Conservation (phyloP, 2,888 invertebrate genomes). For the Drosophila ustulata region DNA sequence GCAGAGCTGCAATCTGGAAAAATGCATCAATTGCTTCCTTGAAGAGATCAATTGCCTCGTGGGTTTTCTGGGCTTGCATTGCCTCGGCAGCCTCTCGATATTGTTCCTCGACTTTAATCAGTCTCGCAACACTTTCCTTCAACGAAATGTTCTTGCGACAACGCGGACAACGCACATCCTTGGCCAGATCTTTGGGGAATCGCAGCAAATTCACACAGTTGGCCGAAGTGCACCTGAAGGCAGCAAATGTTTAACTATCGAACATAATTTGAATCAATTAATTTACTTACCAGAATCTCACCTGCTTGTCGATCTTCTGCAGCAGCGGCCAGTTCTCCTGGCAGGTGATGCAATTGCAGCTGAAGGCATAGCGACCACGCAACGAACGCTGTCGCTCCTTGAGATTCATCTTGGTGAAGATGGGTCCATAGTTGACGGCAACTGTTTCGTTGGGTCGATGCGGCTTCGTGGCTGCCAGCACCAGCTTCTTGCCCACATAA, state of each 20-base stretch:
- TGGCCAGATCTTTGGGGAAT: slow-evolving; percentile 84
- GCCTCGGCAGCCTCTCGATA: slow-evolving; percentile 85
- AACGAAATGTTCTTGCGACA: slow-evolving; percentile 86
- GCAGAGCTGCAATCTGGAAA: slow-evolving; percentile 88
- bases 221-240: slow-evolving; percentile 86
- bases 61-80: slow-evolving; percentile 86
- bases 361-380: slow-evolving; percentile 91
- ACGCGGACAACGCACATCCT: slow-evolving; percentile 85
- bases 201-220: slow-evolving; percentile 86
- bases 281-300: slow-evolving; percentile 79
- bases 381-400: slow-evolving; percentile 88
- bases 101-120: slow-evolving; percentile 86
- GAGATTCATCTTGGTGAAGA: slow-evolving; percentile 87
- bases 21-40: slow-evolving; percentile 87
- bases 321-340: slow-evolving; percentile 90
- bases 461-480: slow-evolving; percentile 89
- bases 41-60: slow-evolving; percentile 87
- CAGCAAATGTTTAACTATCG: not conserved
- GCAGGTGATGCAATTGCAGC: slow-evolving; percentile 90
- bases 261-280: not conserved
- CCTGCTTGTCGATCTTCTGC: slow-evolving; percentile 86
- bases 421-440: slow-evolving; percentile 94
- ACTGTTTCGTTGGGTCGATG: slow-evolving; percentile 89
- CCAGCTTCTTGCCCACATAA: slow-evolving; percentile 90
- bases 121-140: slow-evolving; percentile 83